Evolutionary conservation across 1,140 invertebrate genomes (phyloP), one percentile per base, ranked within the genome.

Genomic region (Diuraphis noxia): DNA sequence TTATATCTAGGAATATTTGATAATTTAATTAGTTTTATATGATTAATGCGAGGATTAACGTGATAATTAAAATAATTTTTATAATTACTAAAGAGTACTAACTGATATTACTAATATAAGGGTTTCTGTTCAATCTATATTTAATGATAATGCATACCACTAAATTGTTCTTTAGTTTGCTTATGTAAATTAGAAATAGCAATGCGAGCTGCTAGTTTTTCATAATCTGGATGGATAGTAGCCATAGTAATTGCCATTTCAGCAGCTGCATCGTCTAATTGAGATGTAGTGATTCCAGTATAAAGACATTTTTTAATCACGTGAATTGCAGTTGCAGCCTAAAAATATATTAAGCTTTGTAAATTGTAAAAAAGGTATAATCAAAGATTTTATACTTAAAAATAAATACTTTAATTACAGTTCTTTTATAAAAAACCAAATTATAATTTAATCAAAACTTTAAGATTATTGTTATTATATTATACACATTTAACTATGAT

Each of bases 161-260:
- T 97, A 93, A 98, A 98, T 81, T 95, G 95, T 94, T 98, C 98
- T 93, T 97, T 98, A 0, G 97, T 98, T 95, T 99, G 98, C 93
- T 99, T 99, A 93, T 99, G 99, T 72, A 99, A 95, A 95, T 99
- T 99, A 13, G 98, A 99, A 10, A 99, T 96, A 82, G 98, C 98
- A 93, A 99, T 98, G 92, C 99, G 95, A 40, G 98, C 99, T 92
- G 99, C 99, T 79, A 99, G 94, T 92, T 98, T 95, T 23, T 98
- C 98, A 95, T 99, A 99, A 94, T 99, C 99, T 0, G 98, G 97
- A 95, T 99, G 99, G 93, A 97, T 96, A 10, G 97, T 98, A 0
- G 98, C 99, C 97, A 99, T 98, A 38, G 97, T 98, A 34, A 98
- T 98, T 77, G 98, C 97, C 92, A 97, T 99, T 95, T 99, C 98